A percentile compares a stretch with the other conserved stretches of the same genome.
These are phyloP conservation scores for Gonatopus flavifemur DNA, from an alignment of 1,140 invertebrate species.

Conservation along the genomic window DNA sequence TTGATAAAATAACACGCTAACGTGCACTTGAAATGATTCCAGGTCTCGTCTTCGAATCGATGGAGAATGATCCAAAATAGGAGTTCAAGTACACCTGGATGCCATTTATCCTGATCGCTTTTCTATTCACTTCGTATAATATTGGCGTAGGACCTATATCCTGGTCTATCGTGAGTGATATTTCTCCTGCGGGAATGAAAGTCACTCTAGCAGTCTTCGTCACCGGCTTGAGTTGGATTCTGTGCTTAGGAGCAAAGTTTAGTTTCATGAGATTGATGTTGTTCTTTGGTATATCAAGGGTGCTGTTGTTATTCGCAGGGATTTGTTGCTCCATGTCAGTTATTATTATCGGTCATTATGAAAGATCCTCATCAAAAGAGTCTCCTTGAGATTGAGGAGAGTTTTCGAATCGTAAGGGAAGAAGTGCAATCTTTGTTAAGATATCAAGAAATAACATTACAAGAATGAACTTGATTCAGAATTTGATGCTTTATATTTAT, in stretches of 20 bases:
- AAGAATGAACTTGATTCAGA: neutral
- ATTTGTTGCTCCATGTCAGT: constrained; percentile 68
- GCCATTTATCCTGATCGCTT: constrained; percentile 59
- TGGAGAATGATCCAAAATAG: constrained; percentile 36
- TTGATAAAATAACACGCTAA: neutral
- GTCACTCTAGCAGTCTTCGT: constrained; percentile 56
- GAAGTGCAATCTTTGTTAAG: neutral
- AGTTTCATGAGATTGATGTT: constrained; percentile 58
- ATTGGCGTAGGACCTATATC: constrained; percentile 63
- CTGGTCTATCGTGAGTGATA: constrained; percentile 64
- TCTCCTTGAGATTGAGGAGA: constrained; percentile 40
- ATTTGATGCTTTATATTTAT: neutral
- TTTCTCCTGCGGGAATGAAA: constrained; percentile 60
- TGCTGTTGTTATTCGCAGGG: constrained; percentile 75
- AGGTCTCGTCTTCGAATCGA: constrained; percentile 39
- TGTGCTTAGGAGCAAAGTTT: constrained; percentile 61
- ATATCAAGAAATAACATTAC: too few relatives aligned
- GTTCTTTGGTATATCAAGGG: constrained; percentile 62
- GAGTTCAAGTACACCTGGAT: constrained; percentile 56
- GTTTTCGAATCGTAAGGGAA: constrained; percentile 19
- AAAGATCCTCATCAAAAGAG: constrained; percentile 74
- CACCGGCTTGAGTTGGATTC: constrained; percentile 59
- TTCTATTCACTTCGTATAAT: constrained; percentile 58
- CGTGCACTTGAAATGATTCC: neutral
- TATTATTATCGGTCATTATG: constrained; percentile 65